These are phyloP conservation scores for Junco hyemalis DNA, from an alignment of 2,113 vertebrate species.

Conservation along the genomic window DNA sequence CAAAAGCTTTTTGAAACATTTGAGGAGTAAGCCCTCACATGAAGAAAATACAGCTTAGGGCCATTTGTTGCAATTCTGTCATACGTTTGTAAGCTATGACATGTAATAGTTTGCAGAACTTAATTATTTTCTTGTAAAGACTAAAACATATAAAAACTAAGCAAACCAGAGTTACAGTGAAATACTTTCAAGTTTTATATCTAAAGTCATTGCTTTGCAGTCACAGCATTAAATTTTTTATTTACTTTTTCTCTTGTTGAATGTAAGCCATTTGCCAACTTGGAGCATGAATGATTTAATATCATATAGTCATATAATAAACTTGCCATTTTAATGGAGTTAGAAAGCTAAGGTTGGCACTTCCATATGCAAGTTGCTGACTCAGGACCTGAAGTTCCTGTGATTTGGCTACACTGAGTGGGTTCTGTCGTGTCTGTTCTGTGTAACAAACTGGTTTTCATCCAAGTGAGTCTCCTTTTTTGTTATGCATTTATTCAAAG, in stretches of 20 bases:
- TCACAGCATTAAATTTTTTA: neutral
- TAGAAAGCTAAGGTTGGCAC: neutral
- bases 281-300: neutral
- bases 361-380: neutral
- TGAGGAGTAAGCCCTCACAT: constrained; percentile 48
- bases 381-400: neutral
- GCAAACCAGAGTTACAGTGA: neutral
- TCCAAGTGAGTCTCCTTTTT: neutral
- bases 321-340: neutral
- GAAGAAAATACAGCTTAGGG: constrained; percentile 67
- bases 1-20: constrained; percentile 27
- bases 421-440: neutral
- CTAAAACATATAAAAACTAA: neutral
- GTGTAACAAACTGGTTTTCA: neutral
- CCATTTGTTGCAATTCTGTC: constrained; percentile 13
- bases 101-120: neutral
- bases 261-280: neutral
- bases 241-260: neutral
- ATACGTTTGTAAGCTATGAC: neutral
- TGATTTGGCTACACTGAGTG: neutral
- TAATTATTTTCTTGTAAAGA: neutral
- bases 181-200: neutral
- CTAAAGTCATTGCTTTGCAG: neutral
- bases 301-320: neutral
- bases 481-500: neutral